Evolutionary conservation across 2,113 vertebrate genomes (phyloP), one percentile per base, ranked within the genome.

Genomic region (Octodon degus): DNA sequence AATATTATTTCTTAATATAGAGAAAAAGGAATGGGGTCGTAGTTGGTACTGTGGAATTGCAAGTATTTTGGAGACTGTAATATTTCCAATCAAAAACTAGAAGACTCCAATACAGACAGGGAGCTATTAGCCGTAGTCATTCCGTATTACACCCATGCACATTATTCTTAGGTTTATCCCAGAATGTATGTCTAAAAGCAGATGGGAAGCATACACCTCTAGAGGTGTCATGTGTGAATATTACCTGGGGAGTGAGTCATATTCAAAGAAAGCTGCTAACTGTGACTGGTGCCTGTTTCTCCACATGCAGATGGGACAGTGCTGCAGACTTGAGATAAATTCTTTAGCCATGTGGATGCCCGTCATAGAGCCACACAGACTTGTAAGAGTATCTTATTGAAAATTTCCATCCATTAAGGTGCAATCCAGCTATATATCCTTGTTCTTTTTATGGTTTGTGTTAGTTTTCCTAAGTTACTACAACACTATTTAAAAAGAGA

Each of bases 401-500:
- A 95, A 85, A 63, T 97, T 97, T 96, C 86, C 96, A 94, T 79
- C 87, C 91, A 76, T 96, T 90, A 95, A 74, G 90, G 86, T 94
- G 96, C 65, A 93, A 94, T 93, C 97, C 94, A 97, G 68, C 87
- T 92, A 96, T 93, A 91, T 82, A 76, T 92, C 65, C 92, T 97
- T 92, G 6, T 97, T 97, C 91, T 94, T 97, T 92, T 93, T 43
- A 88, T 91, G 89, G 76, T 67, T 92, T 47, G 53, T 96, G 81
- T 95, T 97, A 94, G 95, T 97, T 98, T 94, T 96, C 97, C 98
- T 60, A 97, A 97, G 93, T 96, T 97, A 96, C 92, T 95, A 94
- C 76, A 89, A 98, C 92, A 98, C 97, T 97, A 97, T 96, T 98
- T 96, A 92, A 97, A 97, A 96, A 97, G 16, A 97, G 96, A 97